Evolutionary conservation across 2,797 vertebrate species (phyloP), one percentile per base, ranked within the genome.

Genomic region (Sardinella longiceps): DNA sequence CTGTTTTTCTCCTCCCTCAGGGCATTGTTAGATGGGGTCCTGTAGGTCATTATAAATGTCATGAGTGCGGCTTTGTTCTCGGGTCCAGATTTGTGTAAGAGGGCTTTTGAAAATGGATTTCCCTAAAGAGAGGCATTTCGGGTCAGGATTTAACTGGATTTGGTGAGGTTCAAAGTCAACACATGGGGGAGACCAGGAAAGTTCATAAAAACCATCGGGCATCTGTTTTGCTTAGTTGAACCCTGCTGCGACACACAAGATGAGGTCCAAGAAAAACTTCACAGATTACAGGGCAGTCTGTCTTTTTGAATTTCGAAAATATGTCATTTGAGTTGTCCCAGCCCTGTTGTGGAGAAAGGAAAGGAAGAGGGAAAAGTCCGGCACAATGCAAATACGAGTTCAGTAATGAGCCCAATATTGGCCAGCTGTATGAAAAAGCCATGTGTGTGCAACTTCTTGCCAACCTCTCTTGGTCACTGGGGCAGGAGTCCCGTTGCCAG

Each of bases 401-500:
- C 33, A 63, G 25, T 83, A 33, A 56, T 85, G 50, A 87, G 83
- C 88, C 80, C 81, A 80, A 88, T 60, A 63, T 43, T 28, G 80
- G 84, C 3, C 23, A 39, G n/a, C 10, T 77, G 63, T 83, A 86
- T 46, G 85, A 63, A 85, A 83, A 80, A 80, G 63, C 80, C 81
- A 43, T 30, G 87, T 77, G 87, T 77, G 83, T 87, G 89, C 74
- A 70, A 12, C 50, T 15, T 23, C 81, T 39, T 39, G 39, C 86
- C 33, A 74, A 93, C 92, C 92, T 92, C 81, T 87, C 25, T 89
- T 86, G 50, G 85, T 86, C 43, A 87, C 66, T 60, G 91, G 45
- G 70, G 83, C 81, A 87, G 91, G 90, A 48, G 90, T 90, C 81
- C 86, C 81, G 53, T 80, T 28, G 50, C 84, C 86, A 58, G 20